These are phyloP conservation scores for Bubo blakistoni DNA, from an alignment of 2,113 vertebrate species.

Conservation along the genomic window DNA sequence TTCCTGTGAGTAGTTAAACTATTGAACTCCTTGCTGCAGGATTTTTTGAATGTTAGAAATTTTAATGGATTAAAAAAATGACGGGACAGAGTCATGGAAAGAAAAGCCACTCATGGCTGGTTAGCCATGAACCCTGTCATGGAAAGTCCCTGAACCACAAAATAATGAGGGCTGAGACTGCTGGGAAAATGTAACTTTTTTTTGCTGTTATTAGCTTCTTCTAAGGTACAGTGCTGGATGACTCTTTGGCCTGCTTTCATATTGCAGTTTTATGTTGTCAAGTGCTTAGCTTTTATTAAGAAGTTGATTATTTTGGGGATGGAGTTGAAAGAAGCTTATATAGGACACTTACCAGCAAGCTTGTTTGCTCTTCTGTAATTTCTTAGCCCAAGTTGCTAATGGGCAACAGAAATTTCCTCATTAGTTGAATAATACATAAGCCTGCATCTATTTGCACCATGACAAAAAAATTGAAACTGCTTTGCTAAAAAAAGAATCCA, in stretches of 20 bases:
- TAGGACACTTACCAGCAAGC: neutral
- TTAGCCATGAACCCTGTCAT: neutral
- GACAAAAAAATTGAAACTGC: neutral
- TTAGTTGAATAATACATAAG: neutral
- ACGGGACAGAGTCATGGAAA: neutral
- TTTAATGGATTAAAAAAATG: neutral
- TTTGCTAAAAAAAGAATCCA: neutral
- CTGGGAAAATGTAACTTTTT: neutral
- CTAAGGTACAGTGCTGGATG: neutral
- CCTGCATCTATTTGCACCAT: neutral
- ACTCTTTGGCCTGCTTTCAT: neutral
- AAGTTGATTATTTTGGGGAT: neutral
- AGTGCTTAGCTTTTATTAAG: neutral
- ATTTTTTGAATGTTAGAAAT: neutral
- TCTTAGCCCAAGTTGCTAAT: neutral
- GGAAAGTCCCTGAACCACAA: neutral
- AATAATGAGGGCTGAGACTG: neutral
- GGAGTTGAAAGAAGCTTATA: neutral
- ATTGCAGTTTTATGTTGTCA: neutral
- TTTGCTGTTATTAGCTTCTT: neutral
- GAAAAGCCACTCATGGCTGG: neutral
- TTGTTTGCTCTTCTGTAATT: neutral
- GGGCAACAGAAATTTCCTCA: neutral
- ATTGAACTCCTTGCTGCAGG: neutral
- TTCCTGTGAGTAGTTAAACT: neutral